Evolutionary conservation across 1,140 invertebrate species (phyloP).

Genomic region (Pogonus chalceus): DNA sequence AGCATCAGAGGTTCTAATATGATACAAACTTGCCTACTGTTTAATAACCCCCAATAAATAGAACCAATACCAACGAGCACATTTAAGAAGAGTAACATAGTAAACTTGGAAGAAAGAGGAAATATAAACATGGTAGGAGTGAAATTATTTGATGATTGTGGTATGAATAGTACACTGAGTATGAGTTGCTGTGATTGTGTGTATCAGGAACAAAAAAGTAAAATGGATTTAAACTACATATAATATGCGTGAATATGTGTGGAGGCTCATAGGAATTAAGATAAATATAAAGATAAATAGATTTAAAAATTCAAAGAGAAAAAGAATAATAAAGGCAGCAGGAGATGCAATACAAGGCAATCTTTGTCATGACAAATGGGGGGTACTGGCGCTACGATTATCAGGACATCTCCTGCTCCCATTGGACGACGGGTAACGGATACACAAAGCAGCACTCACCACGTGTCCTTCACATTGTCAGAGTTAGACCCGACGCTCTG

Average conservation of each 20-base stretch:
- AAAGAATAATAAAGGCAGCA: neutral
- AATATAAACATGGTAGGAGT: neutral
- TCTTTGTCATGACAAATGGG: conserved; percentile 5
- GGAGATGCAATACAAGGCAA: conserved; percentile 1
- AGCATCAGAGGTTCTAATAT: conserved; percentile 12
- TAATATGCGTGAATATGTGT: neutral
- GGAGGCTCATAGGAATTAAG: neutral
- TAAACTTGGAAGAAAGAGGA: neutral
- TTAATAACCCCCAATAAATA: neutral
- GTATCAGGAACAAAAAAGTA: neutral
- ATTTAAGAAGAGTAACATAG: neutral
- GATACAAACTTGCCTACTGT: neutral
- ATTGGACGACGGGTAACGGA: conserved; percentile 6
- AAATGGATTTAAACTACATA: neutral
- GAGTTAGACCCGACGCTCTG: conserved; percentile 5
- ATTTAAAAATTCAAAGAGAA: neutral
- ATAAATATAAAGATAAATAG: neutral
- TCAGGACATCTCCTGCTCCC: conserved; percentile 1
- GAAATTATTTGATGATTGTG: neutral
- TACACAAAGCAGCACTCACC: conserved; percentile 3
- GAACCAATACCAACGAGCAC: conserved; percentile 1
- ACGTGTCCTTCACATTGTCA: neutral
- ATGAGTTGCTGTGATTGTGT: neutral
- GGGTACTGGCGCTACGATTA: conserved; percentile 1
- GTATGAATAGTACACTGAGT: neutral